Percentiles rank a stretch among this genome's conserved stretches.
Conservation (phyloP, 1,140 invertebrate genomes). For the Hypothenemus hampei region DNA sequence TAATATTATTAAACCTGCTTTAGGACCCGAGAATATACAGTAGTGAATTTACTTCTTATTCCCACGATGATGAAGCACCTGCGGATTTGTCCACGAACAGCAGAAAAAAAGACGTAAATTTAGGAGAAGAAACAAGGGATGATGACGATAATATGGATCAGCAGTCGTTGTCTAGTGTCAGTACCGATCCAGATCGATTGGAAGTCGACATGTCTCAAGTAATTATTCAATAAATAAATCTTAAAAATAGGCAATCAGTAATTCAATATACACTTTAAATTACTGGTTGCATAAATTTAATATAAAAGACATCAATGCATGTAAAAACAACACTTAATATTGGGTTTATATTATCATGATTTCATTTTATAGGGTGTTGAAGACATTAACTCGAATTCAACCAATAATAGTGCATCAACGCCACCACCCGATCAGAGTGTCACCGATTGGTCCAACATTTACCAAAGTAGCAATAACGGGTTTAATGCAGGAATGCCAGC, state of each 20-base stretch:
- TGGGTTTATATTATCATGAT: neutral
- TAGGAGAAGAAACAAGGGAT: constrained; percentile 39
- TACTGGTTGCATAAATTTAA: no score
- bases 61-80: constrained; percentile 30
- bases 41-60: constrained; percentile 8
- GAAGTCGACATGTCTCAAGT: constrained; percentile 50
- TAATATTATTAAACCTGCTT: neutral
- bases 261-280: no score
- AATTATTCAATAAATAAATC: no score
- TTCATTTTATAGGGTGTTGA: constrained; percentile 33
- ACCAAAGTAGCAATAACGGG: constrained; percentile 34
- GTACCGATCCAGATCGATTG: constrained; percentile 53
- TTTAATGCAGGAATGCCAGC: constrained; percentile 32
- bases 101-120: constrained; percentile 37
- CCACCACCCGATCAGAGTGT: constrained; percentile 29
- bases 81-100: constrained; percentile 42
- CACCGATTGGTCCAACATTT: constrained; percentile 35
- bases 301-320: no score
- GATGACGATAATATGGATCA: constrained; percentile 38
- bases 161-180: constrained; percentile 48
- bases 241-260: no score
- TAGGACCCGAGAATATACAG: neutral
- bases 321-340: no score
- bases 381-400: constrained; percentile 41
- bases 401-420: constrained; percentile 38